Evolutionary conservation across 2,113 vertebrate genomes (phyloP), one percentile per base, ranked within the genome.

Genomic region (Petromus typicus): DNA sequence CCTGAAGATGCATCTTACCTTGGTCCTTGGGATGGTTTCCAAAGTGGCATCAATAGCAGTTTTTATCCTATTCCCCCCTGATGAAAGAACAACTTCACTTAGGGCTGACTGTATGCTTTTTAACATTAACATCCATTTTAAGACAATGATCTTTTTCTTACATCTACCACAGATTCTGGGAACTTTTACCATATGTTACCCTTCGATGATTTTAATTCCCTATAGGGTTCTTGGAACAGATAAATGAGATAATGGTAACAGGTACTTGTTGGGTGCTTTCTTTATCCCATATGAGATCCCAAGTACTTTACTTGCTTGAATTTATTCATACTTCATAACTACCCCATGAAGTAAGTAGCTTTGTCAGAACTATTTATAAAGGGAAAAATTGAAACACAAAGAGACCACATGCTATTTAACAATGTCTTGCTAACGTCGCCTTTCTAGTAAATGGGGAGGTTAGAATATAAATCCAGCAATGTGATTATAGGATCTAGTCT

Each of bases 251-350:
- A 82, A 73, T 88, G 34, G 45, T 54, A 66, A 59, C 17, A 75
- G 78, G 71, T 76, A 61, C 57, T 69, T 85, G 45, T 59, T 87
- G 48, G 88, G 2, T 73, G 45, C 13, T 87, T 37, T 20, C 25
- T 86, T 11, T 57, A 22, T 57, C 27, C 76, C 27, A 61, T n/a
- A 90, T 10, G 51, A 43, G 4, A 30, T 69, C 16, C 48, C 59
- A 40, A 48, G 23, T 86, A 22, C 30, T 86, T 88, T 93, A 75
- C 34, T n/a, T n/a, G 34, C 61, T 86, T 43, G 37, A 37, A 89
- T 86, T 95, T 82, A 81, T 73, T 95, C 61, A 76, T 40, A 59
- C 30, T 13, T 94, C 12, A 59, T 66, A 71, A 82, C 34, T 82
- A 23, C 30, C 34, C 40, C 30, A 32, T 54, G 63, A 57, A 67